Base-by-base conservation (phyloP, 2,797 vertebrate species). In the Clarias pachynema region DNA sequence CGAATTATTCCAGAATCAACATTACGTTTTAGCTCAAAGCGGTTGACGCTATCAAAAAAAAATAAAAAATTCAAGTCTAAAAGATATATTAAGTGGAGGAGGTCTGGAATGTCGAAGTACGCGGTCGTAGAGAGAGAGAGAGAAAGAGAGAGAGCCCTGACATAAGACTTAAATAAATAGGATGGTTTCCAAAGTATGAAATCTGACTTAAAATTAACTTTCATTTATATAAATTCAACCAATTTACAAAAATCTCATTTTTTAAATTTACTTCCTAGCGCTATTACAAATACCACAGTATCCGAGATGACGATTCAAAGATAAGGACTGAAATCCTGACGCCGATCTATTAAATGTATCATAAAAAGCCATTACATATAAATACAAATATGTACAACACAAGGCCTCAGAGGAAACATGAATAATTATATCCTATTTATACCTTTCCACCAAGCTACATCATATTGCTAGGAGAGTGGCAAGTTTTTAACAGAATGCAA, bases 351-450 rank as follows among this genome's bases (percentile, higher is more conserved):
- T 81, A 89, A 89, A 92, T 89, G 90, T 94, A 93, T 90, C 10
- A 31, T 22, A 66, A 53, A 94, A 95, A 92, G 91, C 92, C 92
- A 89, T 89, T 90, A 92, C 91, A 94, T 93, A 94, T 94, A 94
- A 94, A 95, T 93, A 95, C 90, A 91, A 91, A 94, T 96, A 95
- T 96, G 89, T 95, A 95, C 95, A 96, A 92, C 93, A 93, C 88
- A 94, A 89, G 92, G 89, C 89, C 88, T 81, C 69, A 69, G 40
- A 75, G 86, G 62, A 79, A 88, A 68, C 59, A 82, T 70, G 81
- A 83, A 80, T 77, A 84, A 88, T 86, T 84, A 63, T 81, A 85
- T 84, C 82, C 77, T 69, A 29, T 62, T 72, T 80, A 82, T 84
- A 63, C 82, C 70, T 84, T 84, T 84, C 74, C 75, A 84, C 44